These are phyloP conservation scores for Chromoteleia sp. DNA, from an alignment of 2,888 invertebrate species.

Conservation along the genomic window DNA sequence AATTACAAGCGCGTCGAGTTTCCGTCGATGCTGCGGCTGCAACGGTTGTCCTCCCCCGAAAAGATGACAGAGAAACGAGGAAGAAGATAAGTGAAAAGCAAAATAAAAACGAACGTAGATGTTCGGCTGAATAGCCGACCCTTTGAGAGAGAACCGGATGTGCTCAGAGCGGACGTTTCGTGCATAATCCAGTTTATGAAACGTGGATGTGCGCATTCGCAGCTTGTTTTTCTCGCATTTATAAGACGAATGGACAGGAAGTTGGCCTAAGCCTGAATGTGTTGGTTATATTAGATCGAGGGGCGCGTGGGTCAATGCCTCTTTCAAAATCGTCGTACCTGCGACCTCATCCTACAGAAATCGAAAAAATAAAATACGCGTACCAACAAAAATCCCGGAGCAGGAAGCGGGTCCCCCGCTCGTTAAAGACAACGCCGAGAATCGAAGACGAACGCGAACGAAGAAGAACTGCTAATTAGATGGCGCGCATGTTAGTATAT, in stretches of 20 bases:
- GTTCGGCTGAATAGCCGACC: slow-evolving; percentile 55
- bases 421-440: slow-evolving; percentile 49
- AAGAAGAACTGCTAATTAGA: slow-evolving; percentile 79
- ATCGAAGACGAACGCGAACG: slow-evolving; percentile 45
- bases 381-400: slow-evolving; percentile 44
- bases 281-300: slow-evolving; percentile 78
- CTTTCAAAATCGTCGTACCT: slow-evolving; percentile 62
- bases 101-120: slow-evolving; percentile 51
- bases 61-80: slow-evolving; percentile 55
- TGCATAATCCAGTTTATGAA: slow-evolving; percentile 74
- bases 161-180: slow-evolving; percentile 66
- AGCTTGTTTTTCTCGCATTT: slow-evolving; percentile 65
- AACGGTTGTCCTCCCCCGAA: slow-evolving; percentile 24
- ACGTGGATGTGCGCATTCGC: slow-evolving; percentile 65
- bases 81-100: slow-evolving; percentile 65
- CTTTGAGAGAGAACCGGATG: slow-evolving; percentile 72
- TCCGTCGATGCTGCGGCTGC: slow-evolving; percentile 25
- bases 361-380: slow-evolving; percentile 41
- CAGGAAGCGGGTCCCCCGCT: slow-evolving; percentile 50
- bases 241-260: slow-evolving; percentile 80
- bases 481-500: slow-evolving; percentile 79
- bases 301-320: slow-evolving; percentile 61
- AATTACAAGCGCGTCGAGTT: slow-evolving; percentile 38
- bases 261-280: slow-evolving; percentile 77
- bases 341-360: slow-evolving; percentile 57